Base-by-base conservation (phyloP, 2,797 vertebrate genomes). In the Sciaenops ocellatus region DNA sequence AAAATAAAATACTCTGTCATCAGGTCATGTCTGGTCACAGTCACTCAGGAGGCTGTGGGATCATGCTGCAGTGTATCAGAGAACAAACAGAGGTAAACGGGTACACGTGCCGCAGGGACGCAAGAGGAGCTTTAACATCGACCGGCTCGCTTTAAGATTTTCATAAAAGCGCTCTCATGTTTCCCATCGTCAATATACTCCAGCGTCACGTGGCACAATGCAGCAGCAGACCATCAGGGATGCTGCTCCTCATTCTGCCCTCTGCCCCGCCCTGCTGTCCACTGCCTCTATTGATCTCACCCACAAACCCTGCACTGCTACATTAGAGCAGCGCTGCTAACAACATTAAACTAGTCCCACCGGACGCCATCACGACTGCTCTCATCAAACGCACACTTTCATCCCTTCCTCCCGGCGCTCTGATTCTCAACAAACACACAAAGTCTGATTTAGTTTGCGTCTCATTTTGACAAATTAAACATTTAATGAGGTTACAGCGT, bases 251-350 rank as follows among this genome's bases (percentile, higher is more conserved):
- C 48, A 4, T 30, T 48, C 80, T 52, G 64, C 54, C 76, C 86
- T 74, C 78, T 24, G 77, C 84, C 86, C 82, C 85, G 9, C 85
- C 87, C 86, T 62, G 51, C 73, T 12, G 24, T 71, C 72, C 52
- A 17, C 71, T 22, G 54, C 66, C 79, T 59, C 74, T 89, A 93
- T 93, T 80, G 92, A 94, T 93, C 84, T 74, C 78, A 12, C 44
- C 68, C 87, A 57, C 84, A 60, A 69, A 54, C 62, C 47, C 85
- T 42, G 81, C 84, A 72, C 85, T 81, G 89, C 91, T 89, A 72
- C 90, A 90, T 88, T 79, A 81, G 69, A 79, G 67, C 73, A 20
- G 56, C 66, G 34, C 76, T n/a, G 67, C 75, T 87, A 87, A 90
- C 90, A 63, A 61, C 87, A 70, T 89, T 79, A 83, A 50, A 79